Percentiles rank a stretch among this genome's conserved stretches.
Conservation (phyloP, 2,113 vertebrate species). For the Vidua chalybeata region DNA sequence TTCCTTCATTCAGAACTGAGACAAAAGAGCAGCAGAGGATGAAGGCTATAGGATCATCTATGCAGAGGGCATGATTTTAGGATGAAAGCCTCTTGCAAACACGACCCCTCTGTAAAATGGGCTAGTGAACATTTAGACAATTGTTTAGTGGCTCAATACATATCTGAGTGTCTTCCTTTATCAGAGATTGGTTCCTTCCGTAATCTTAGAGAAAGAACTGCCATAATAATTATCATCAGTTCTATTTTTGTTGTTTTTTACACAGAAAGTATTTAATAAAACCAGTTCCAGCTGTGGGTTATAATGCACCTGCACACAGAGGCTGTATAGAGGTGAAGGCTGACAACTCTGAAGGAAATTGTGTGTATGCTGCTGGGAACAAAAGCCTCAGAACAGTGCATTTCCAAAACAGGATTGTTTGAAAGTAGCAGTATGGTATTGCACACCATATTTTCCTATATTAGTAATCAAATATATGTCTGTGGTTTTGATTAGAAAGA, state of each 20-base stretch:
- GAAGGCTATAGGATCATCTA: neutral
- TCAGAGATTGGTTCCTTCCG: neutral
- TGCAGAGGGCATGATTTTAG: neutral
- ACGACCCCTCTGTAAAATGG: accelerated
- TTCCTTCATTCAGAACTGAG: neutral
- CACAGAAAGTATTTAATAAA: neutral
- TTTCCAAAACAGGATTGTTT: neutral
- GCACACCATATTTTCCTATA: neutral
- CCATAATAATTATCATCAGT: neutral
- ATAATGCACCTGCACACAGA: neutral
- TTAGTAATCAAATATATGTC: neutral
- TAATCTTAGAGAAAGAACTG: neutral
- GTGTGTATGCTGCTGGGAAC: neutral
- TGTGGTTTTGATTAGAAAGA: neutral
- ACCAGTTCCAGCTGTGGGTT: neutral
- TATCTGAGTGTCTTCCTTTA: neutral
- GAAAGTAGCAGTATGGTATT: accelerated
- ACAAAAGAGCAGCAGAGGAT: neutral
- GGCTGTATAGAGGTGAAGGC: neutral
- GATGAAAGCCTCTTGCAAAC: neutral
- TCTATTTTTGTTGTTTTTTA: neutral
- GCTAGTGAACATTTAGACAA: neutral
- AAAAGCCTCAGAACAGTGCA: neutral
- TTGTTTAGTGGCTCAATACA: neutral
- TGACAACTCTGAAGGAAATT: neutral